A percentile compares a stretch with the other conserved stretches of the same genome.
Conservation (phyloP, 2,797 vertebrate species). For the Muscicapa comitata region DNA sequence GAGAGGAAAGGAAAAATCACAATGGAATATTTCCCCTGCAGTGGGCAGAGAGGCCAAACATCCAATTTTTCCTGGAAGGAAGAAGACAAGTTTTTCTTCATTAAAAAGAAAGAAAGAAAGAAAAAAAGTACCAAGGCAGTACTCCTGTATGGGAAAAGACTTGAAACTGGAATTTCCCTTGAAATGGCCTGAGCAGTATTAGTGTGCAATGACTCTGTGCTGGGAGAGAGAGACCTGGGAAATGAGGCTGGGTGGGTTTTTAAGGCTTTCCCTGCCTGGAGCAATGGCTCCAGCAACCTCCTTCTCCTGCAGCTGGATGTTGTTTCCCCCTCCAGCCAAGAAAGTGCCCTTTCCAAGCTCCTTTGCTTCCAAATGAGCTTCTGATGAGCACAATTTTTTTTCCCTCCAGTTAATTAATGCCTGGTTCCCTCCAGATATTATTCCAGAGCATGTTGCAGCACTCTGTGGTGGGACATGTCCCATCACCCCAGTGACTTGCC, state of each 20-base stretch:
- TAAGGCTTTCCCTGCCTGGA: background rate
- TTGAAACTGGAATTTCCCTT: background rate
- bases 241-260: background rate
- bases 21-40: background rate
- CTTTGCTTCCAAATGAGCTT: background rate
- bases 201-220: background rate
- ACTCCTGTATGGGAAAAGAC: background rate
- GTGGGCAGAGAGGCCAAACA: background rate
- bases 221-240: background rate
- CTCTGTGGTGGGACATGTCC: background rate
- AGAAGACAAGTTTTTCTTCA: background rate
- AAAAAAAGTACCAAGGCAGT: background rate
- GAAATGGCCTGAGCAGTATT: background rate
- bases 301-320: background rate
- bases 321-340: fast-evolving
- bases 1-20: background rate
- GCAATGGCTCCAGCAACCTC: fast-evolving
- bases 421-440: background rate
- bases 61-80: conserved; percentile 14
- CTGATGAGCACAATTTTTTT: background rate
- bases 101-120: background rate
- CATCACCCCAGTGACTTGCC: background rate
- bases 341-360: background rate
- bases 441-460: background rate
- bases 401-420: background rate